A percentile compares a stretch with the other conserved stretches of the same genome.
phyloP scores from a whole-genome alignment of 2,888 invertebrate genomes.

The Flabesymbios commensalis region DNA sequence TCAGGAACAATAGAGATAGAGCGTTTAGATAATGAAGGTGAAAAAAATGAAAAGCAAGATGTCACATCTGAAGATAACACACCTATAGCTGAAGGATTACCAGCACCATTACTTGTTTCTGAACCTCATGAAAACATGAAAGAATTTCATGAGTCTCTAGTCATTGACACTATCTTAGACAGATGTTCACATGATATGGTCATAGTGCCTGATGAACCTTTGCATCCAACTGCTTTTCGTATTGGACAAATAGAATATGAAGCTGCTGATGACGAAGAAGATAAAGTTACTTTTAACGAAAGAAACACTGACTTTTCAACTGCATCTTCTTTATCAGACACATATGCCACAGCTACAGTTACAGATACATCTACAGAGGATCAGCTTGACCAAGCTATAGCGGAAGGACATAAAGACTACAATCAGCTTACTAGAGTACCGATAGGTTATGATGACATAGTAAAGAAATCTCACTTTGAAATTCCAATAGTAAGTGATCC shows the following conservation, averaged over 20 bases:
- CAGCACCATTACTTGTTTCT: conserved; percentile 67
- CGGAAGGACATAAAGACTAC: neutral
- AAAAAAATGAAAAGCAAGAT: neutral
- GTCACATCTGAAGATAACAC: conserved; percentile 53
- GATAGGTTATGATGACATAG: neutral
- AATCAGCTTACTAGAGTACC: neutral
- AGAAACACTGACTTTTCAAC: too few species aligned
- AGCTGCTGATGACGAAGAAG: neutral
- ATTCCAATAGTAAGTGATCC: neutral
- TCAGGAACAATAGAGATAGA: conserved; percentile 11
- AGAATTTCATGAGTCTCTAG: conserved; percentile 48
- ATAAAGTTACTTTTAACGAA: neutral
- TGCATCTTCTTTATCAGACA: too few species aligned
- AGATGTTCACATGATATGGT: conserved; percentile 20
- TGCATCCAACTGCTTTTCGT: conserved; percentile 20
- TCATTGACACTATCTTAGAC: conserved; percentile 45
- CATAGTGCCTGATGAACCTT: conserved; percentile 7
- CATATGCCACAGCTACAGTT: neutral
- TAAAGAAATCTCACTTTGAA: neutral
- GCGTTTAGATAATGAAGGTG: neutral
- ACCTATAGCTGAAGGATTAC: conserved; percentile 67
- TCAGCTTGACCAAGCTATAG: neutral
- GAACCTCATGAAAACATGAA: conserved; percentile 55
- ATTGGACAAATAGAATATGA: conserved; percentile 25
- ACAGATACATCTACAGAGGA: neutral